Evolutionary conservation across 2,113 vertebrate genomes (phyloP), one percentile per base, ranked within the genome.

Genomic region (Nyctibius bracteatus): DNA sequence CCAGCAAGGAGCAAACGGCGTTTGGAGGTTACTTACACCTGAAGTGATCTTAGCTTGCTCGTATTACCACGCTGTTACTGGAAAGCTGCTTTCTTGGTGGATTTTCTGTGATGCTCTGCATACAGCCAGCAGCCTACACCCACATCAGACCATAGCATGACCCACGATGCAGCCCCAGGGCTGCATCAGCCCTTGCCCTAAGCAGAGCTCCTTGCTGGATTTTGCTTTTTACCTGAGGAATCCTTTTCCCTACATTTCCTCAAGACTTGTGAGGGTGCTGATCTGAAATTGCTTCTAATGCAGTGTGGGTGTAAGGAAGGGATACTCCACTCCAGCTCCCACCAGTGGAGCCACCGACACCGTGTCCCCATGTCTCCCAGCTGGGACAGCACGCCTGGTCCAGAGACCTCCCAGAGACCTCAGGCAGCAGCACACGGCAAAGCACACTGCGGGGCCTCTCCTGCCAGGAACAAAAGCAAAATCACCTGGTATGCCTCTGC

Each of bases 321-420:
- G 46, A 30, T 14, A 8, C 25, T n/a, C 51, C 20, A n/a, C 41
- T 54, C 10, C 39, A 43, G 30, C 80, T 81, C 23, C 77, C 61
- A 31, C 1, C 3, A 21, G 30, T 6, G 33, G n/a, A 77, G 33
- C 58, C 5, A 2, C 52, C 0, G 0, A 9, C 71, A 21, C 9
- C 2, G 2, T 47, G 28, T 28, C 28, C n/a, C 47, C 16, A 2
- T 21, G 8, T 19, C 24, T 57, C 31, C 20, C 18, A 35, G 21
- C 39, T 4, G 3, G 39, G 49, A 37, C 49, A 37, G 47, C 3
- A 0, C 0, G 1, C 22, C 57, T 2, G 4, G 5, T 14, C 37
- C 1, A 0, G n/a, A n/a, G n/a, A n/a, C n/a, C 20, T 2, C 35
- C 33, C 52, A 13, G 55, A 19, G 57, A 37, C 12, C 31, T 5